Evolutionary conservation across 2,797 vertebrate species (phyloP), one percentile per base, ranked within the genome.

Genomic region (Poeciliopsis presidionis): DNA sequence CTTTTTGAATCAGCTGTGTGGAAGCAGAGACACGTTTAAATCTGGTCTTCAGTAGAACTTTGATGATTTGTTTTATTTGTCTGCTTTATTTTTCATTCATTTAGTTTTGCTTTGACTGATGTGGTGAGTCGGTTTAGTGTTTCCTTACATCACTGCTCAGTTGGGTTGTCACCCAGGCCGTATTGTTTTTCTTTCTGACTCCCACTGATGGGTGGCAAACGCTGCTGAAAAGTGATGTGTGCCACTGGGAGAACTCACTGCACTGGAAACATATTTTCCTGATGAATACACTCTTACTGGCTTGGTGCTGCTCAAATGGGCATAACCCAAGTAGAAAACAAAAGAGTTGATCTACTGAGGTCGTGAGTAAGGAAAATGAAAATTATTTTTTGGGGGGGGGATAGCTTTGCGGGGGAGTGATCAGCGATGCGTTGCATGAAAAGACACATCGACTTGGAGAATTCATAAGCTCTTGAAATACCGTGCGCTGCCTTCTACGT

Each of bases 81-180:
- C 45, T 46, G 13, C 13, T 46, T 46, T 46, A 46, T 13, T 53
- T 51, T 53, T 53, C 3, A 53, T 22, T 53, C 20, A 9, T 25
- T 53, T 53, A 22, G 8, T 13, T 51, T 22, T 20, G 25, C 25
- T 47, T 75, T 20, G 45, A 4, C 41, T 82, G 63, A 72, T 63
- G 28, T 39, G 72, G 59, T 45, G 59, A 81, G 74, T 75, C 18
- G 5, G 57, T 41, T 41, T 13, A 67, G 20, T 79, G 72, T 77
- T 84, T 81, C 73, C 30, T 75, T 78, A 76, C 81, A 81, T 86
- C 83, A 53, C 75, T 74, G 87, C 84, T 85, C 81, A 76, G 75
- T 57, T 84, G 76, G 72, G 16, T 81, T 76, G 76, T 81, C 72
- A 79, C 74, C 57, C 70, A 75, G 67, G 71, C 79, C 83, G 1